Evolutionary conservation across 2,797 vertebrate genomes (phyloP).

Genomic region (Scleropages formosus): DNA sequence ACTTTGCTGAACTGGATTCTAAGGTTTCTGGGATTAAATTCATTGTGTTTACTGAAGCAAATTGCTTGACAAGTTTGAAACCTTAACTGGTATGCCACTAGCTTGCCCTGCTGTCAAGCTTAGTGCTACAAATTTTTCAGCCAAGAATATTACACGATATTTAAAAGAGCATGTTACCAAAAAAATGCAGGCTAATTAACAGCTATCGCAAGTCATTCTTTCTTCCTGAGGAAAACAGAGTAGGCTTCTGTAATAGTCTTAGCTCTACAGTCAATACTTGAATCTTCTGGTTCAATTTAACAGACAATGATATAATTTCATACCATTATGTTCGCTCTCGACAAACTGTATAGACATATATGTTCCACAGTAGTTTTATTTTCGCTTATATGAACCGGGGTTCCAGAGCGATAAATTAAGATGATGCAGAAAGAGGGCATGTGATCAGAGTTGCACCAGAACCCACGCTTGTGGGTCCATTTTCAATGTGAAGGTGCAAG

Average conservation of each 20-base stretch:
- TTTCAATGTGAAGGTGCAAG: not conserved
- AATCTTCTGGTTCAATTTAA: slow-evolving; percentile 51
- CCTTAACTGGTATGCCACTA: not conserved
- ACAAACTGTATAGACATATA: slow-evolving; percentile 48
- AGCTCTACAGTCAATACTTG: slow-evolving; percentile 58
- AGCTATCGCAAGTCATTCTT: slow-evolving; percentile 47
- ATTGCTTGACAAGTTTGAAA: not conserved
- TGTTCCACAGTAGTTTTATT: slow-evolving; percentile 47
- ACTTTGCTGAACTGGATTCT: no score
- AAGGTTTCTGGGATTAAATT: no score
- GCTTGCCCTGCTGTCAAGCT: not conserved
- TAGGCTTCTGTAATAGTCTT: slow-evolving; percentile 37
- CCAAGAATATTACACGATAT: slow-evolving; percentile 1
- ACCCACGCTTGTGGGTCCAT: slow-evolving; percentile 35
- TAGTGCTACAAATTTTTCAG: not conserved
- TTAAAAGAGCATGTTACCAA: slow-evolving; percentile 7
- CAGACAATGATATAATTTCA: slow-evolving; percentile 60
- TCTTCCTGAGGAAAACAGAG: slow-evolving; percentile 36
- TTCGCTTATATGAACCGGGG: slow-evolving; percentile 53
- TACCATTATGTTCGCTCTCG: slow-evolving; percentile 34
- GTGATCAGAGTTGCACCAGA: slow-evolving; percentile 46
- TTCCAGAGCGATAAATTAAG: slow-evolving; percentile 57
- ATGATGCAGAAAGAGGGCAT: slow-evolving; percentile 56
- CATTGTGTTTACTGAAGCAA: not conserved
- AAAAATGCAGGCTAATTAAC: slow-evolving; percentile 35